phyloP scores from a whole-genome alignment of 1,140 invertebrate genomes.

The Heliconius hewitsoni region DNA sequence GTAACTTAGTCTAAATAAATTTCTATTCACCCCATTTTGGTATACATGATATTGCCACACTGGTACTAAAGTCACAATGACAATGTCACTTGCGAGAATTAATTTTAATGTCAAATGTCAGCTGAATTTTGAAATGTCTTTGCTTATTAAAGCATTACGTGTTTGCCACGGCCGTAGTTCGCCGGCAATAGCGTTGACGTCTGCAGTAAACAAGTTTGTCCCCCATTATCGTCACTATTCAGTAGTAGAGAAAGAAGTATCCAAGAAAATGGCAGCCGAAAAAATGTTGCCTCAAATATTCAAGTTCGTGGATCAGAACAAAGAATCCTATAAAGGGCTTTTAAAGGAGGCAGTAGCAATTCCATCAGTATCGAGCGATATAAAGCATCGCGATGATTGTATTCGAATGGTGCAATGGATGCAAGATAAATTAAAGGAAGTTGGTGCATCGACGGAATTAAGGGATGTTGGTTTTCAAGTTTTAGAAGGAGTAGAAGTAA shows the following conservation, averaged over 20 bases:
- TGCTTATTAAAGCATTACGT: constrained; percentile 43
- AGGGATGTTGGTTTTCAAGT: constrained; percentile 91
- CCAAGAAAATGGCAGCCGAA: constrained; percentile 64
- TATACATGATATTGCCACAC: no score
- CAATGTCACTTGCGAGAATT: not conserved
- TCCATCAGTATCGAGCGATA: constrained; percentile 96
- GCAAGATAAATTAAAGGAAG: constrained; percentile 85
- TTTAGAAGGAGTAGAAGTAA: constrained; percentile 87
- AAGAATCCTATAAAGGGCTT: constrained; percentile 88
- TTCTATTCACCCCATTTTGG: no score
- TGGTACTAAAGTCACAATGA: not conserved
- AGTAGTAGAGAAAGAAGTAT: constrained; percentile 43
- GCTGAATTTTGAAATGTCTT: constrained; percentile 40
- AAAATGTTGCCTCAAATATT: constrained; percentile 69
- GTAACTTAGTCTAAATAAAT: no score
- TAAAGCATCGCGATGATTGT: constrained; percentile 88
- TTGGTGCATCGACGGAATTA: constrained; percentile 90
- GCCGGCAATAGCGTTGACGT: constrained; percentile 43
- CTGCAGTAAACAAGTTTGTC: constrained; percentile 38
- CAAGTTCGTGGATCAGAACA: constrained; percentile 91
- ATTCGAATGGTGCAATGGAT: constrained; percentile 89
- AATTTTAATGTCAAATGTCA: constrained; percentile 25
- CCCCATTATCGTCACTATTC: constrained; percentile 46
- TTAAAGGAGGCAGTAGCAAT: constrained; percentile 95
- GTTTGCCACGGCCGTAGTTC: constrained; percentile 47